These are phyloP conservation scores for Porites lutea DNA, from an alignment of 64 coral and sea anemone genomes.

Conservation along the genomic window DNA sequence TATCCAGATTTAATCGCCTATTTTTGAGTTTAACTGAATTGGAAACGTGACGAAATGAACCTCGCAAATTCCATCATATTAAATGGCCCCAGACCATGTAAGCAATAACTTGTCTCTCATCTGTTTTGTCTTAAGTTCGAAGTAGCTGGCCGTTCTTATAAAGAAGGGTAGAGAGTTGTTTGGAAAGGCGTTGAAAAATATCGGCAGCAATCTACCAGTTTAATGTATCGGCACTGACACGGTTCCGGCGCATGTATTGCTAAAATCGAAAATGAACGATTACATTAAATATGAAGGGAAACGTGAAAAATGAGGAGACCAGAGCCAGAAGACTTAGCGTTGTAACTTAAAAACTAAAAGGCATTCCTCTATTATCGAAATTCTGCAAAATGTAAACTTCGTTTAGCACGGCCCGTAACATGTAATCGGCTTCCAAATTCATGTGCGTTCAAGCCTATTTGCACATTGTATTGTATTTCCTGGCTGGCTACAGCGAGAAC, in stretches of 20 bases:
- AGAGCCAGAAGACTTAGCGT: neutral
- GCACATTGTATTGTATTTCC: constrained; percentile 59
- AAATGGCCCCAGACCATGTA: constrained; percentile 16
- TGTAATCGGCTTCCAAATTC: constrained; percentile 59
- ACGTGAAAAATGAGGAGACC: constrained; percentile 4
- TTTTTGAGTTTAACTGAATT: constrained; percentile 56
- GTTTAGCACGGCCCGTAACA: constrained; percentile 4
- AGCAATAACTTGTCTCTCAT: constrained; percentile 10
- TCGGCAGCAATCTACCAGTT: neutral
- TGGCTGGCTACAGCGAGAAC: constrained; percentile 42
- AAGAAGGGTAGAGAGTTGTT: neutral
- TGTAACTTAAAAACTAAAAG: neutral
- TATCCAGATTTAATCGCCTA: constrained; percentile 56
- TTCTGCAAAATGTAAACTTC: constrained; percentile 25
- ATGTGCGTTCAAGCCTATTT: constrained; percentile 51
- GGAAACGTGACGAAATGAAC: constrained; percentile 47
- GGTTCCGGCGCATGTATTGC: constrained; percentile 58
- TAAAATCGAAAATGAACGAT: constrained; percentile 87
- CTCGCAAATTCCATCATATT: constrained; percentile 64
- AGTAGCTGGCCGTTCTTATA: neutral
- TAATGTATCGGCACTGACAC: constrained; percentile 1
- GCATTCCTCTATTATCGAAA: neutral
- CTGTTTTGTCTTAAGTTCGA: constrained; percentile 13
- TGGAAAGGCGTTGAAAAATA: constrained; percentile 34
- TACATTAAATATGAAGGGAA: constrained; percentile 77